Conservation (phyloP, 2,113 vertebrate species). For the Mobula birostris region DNA sequence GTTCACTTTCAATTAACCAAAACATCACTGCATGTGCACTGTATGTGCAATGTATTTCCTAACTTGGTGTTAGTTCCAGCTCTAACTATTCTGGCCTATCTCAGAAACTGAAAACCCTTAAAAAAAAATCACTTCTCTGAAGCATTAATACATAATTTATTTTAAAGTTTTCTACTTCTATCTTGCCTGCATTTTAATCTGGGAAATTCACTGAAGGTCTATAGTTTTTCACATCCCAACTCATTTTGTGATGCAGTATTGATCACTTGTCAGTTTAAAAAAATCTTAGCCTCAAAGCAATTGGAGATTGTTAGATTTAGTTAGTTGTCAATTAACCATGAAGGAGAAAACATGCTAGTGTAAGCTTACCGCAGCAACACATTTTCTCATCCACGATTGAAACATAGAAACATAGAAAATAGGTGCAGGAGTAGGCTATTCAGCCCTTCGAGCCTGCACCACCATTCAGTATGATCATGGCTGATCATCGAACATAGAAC, state of each 20-base stretch:
- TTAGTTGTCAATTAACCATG: neutral
- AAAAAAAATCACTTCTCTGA: neutral
- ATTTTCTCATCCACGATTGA: neutral
- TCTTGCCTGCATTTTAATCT: neutral
- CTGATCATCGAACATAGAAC: too few relatives aligned
- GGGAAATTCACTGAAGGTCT: neutral
- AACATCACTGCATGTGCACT: neutral
- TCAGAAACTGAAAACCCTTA: neutral
- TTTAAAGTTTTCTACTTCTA: neutral
- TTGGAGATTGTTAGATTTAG: neutral
- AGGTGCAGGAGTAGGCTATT: too few relatives aligned
- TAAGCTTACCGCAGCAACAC: neutral
- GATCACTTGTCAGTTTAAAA: neutral
- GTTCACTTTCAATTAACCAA: neutral
- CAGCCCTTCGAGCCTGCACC: too few relatives aligned
- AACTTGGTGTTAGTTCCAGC: neutral
- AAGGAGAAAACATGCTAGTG: neutral
- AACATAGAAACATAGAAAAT: too few relatives aligned
- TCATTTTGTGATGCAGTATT: neutral
- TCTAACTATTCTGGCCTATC: neutral
- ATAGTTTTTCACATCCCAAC: neutral
- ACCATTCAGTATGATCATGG: too few relatives aligned
- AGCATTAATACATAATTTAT: neutral
- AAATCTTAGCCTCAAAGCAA: neutral
- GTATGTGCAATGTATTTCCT: neutral